Evolutionary conservation across 2,888 invertebrate species (phyloP), one percentile per base, ranked within the genome.

Genomic region (Drosophila paracracens): DNA sequence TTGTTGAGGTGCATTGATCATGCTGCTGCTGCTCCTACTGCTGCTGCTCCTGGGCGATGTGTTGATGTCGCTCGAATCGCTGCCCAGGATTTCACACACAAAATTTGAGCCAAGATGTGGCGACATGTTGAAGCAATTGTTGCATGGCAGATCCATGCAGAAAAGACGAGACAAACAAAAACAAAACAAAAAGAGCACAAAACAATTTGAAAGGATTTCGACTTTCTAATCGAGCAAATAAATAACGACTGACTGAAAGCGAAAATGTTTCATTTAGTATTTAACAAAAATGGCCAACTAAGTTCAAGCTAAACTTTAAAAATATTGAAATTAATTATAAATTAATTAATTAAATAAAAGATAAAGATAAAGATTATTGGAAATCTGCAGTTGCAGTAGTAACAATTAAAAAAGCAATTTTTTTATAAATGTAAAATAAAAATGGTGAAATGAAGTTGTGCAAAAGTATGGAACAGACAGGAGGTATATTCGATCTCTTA

Each of bases 71-170:
- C 58, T 40, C 13, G 29, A 46, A 33, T 29, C 31, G 18, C 18
- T 50, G 0, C 21, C 16, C 10, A 78, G 13, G 0, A 78, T 31
- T 0, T 68, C 79, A 21, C 62, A 57, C 3, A 78, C 78, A 38
- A 79, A 78, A 29, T 76, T 76, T 5, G 46, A 27, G 31, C 29
- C 27, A 8, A 8, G 6, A 21, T 36, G 8, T 5, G 60, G n/a
- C 0, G 51, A 8, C 76, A 75, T 75, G 6, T n/a, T 29, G 33
- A 21, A n/a, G 21, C 31, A 51, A 64, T 18, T 58, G 43, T 1
- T 27, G 13, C 27, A 31, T 25, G 16, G 11, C 13, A 16, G 16
- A 3, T 38, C 11, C 31, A 38, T 21, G 8, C 29, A 18, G 0
- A 7, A 7, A 31, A 13, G 6, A 31, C 50, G n/a, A 13, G 51